These are phyloP conservation scores for Agelaius tricolor DNA, from an alignment of 2,113 vertebrate genomes.

Conservation along the genomic window DNA sequence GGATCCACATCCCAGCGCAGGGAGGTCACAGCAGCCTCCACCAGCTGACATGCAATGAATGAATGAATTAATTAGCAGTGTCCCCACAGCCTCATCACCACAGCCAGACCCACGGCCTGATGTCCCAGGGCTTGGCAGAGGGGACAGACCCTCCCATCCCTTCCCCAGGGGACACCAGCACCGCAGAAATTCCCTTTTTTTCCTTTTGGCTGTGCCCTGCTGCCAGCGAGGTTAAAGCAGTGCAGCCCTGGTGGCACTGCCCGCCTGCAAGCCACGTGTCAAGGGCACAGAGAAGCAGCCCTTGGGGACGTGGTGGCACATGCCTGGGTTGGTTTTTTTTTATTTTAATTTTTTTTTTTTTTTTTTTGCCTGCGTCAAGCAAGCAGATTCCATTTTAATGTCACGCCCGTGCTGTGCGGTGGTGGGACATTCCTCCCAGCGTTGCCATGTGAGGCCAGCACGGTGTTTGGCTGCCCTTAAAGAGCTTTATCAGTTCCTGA, in stretches of 20 bases:
- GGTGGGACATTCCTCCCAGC: conserved; percentile 13
- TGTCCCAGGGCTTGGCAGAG: not conserved
- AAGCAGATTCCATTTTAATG: conserved; percentile 41
- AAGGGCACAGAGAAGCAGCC: not conserved
- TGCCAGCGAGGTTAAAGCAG: not conserved
- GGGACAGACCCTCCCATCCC: not conserved
- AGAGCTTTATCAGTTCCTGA: conserved; percentile 26
- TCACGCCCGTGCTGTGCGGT: not conserved
- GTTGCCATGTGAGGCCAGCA: conserved; percentile 34
- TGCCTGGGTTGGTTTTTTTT: not conserved
- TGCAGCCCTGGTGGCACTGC: not conserved
- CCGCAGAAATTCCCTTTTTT: fast-evolving
- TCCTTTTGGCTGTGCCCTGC: not conserved
- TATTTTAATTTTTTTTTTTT: not conserved
- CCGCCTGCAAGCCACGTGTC: not conserved
- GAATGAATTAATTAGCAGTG: not conserved
- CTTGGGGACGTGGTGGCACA: conserved; percentile 17
- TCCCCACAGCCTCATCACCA: not conserved
- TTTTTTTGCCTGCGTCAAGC: not conserved
- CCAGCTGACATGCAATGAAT: not conserved
- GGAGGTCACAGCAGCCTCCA: not conserved
- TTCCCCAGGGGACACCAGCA: not conserved
- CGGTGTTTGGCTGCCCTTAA: not conserved
- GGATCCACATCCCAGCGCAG: not conserved
- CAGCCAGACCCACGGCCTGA: not conserved